Evolutionary conservation across 2,797 vertebrate genomes (phyloP).

Genomic region (Peromyscus aztecus): DNA sequence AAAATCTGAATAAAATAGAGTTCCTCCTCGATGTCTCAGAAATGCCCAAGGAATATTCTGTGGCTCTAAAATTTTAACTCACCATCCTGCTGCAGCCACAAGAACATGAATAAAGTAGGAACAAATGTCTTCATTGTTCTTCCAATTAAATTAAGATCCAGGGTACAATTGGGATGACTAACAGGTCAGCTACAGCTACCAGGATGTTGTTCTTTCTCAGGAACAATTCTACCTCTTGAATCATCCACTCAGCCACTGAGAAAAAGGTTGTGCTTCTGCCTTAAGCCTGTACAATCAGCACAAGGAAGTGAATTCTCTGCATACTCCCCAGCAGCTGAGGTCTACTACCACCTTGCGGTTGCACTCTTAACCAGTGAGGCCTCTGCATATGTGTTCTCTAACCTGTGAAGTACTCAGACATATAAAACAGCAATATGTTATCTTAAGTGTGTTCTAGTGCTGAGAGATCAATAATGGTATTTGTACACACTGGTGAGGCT

Average conservation of each 20-base stretch:
- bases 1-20: background rate
- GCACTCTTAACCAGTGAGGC: too few relatives aligned
- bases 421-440: too few relatives aligned
- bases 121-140: background rate
- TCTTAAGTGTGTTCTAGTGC: background rate
- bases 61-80: conserved; percentile 15
- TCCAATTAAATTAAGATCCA: background rate
- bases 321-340: background rate
- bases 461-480: background rate
- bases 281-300: background rate
- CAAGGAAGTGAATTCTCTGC: background rate
- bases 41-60: background rate
- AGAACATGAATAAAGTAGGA: background rate
- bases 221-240: too few relatives aligned
- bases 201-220: too few relatives aligned
- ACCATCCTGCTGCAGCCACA: conserved; percentile 48
- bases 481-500: background rate
- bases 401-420: too few relatives aligned
- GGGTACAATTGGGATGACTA: background rate
- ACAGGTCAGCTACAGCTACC: background rate
- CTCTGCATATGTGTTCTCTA: too few relatives aligned
- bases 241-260: too few relatives aligned
- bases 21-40: background rate
- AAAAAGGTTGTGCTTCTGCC: background rate
- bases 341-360: background rate